Evolutionary conservation across 2,113 vertebrate species (phyloP).

Genomic region (western clawed frog (Xenopus tropicalis)): UCB_Xtro_10.0 CM004445.2:37990001-37990500

Average conservation of each 20-base stretch:
- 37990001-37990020: slow-evolving; percentile 98
- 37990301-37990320: slow-evolving; percentile 93
- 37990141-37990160: neutral
- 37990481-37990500: too few species aligned
- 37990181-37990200: too few species aligned
- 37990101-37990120: neutral
- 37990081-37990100: slow-evolving; percentile 93
- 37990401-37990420: neutral
- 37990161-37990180: neutral
- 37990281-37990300: slow-evolving; percentile 69
- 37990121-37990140: fast-evolving
- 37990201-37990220: too few species aligned
- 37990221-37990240: too few species aligned
- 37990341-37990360: slow-evolving; percentile 84
- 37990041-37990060: slow-evolving; percentile 94
- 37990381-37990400: slow-evolving; percentile 82
- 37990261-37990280: neutral
- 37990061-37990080: slow-evolving; percentile 97
- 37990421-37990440: too few species aligned
- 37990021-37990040: slow-evolving; percentile 98
- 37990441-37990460: too few species aligned
- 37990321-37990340: slow-evolving; percentile 85
- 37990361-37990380: slow-evolving; percentile 82
- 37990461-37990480: too few species aligned
- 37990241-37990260: too few species aligned